Percentiles rank a stretch among this genome's conserved stretches.
These are phyloP conservation scores for Pseudobourletiella spinata DNA, from an alignment of 1,140 invertebrate species.

Conservation along the genomic window DNA sequence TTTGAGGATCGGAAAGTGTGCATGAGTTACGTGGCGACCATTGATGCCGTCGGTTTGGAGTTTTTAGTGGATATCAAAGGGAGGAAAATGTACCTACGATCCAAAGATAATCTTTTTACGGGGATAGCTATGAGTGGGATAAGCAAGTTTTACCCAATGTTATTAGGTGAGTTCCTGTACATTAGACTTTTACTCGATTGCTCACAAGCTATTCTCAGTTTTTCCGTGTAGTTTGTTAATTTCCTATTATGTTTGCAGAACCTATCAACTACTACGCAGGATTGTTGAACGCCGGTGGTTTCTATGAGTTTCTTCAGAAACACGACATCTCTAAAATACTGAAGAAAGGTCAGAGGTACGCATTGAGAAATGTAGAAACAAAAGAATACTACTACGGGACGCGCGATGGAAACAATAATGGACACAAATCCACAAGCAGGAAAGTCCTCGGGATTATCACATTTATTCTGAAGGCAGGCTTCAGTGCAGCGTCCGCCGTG, in stretches of 20 bases:
- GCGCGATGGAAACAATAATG: too few species aligned
- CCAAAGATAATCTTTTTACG: background rate
- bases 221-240: background rate
- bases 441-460: too few species aligned
- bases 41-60: background rate
- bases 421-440: too few species aligned
- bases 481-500: too few species aligned
- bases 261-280: background rate
- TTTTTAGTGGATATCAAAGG: background rate
- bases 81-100: background rate
- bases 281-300: background rate
- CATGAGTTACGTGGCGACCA: background rate
- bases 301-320: background rate
- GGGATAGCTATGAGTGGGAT: too few species aligned
- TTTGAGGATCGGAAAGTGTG: background rate
- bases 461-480: too few species aligned
- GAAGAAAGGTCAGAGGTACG: background rate
- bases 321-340: background rate
- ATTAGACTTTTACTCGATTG: background rate
- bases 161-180: background rate
- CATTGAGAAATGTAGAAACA: background rate
- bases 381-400: background rate
- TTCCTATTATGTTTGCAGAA: background rate
- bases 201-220: background rate
- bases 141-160: too few species aligned